phyloP scores from a whole-genome alignment of 2,113 vertebrate genomes.

The Dolichotis patagonum region DNA sequence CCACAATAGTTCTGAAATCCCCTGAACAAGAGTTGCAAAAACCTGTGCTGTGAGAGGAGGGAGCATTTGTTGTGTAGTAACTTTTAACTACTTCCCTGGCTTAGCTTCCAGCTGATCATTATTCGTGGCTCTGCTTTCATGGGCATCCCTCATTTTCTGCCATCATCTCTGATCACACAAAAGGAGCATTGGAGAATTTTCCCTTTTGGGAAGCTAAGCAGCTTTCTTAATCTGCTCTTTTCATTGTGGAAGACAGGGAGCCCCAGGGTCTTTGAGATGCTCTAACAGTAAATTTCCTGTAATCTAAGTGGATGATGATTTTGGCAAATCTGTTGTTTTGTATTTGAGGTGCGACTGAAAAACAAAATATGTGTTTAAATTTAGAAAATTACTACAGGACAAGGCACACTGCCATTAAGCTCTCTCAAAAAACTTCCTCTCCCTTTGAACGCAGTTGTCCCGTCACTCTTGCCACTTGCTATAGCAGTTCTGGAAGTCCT shows the following conservation, averaged over 20 bases:
- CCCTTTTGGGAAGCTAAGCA: not conserved
- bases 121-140: not conserved
- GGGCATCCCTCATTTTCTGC: not conserved
- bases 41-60: not conserved
- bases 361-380: not conserved
- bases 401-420: not conserved
- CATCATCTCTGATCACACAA: not conserved
- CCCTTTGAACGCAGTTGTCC: not conserved
- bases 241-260: not conserved
- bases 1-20: constrained; percentile 41
- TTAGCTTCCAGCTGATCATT: not conserved
- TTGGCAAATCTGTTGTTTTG: not conserved
- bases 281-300: not conserved
- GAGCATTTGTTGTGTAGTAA: not conserved
- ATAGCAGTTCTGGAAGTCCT: not conserved
- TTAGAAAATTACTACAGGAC: not conserved
- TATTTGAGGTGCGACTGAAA: not conserved
- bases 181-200: not conserved
- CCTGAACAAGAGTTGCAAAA: not conserved
- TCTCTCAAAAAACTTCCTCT: not conserved
- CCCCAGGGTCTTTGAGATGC: not conserved
- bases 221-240: not conserved
- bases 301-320: not conserved
- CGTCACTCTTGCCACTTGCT: not conserved
- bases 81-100: not conserved